Percentiles rank a stretch among this genome's conserved stretches.
Conservation (phyloP, 2,888 invertebrate genomes). For the Pemphredon lugubris region DNA sequence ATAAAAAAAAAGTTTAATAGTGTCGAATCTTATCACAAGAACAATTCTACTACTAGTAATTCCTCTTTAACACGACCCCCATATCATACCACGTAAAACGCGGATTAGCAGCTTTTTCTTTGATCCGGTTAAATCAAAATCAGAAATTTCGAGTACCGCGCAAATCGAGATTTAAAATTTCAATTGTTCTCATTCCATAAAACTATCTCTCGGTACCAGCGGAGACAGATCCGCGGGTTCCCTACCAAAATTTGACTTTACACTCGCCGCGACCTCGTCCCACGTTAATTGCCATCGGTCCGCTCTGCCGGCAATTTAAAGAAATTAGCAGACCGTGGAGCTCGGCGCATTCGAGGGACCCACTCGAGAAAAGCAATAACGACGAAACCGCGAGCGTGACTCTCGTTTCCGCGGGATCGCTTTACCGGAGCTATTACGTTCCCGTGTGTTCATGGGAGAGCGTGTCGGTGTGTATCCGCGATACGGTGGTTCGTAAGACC, state of each 20-base stretch:
- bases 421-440: conserved; percentile 55
- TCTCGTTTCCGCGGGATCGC: conserved; percentile 58
- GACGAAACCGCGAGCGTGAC: conserved; percentile 59
- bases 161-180: too few relatives aligned
- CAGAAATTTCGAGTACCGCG: too few relatives aligned
- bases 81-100: too few relatives aligned
- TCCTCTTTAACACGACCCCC: too few relatives aligned
- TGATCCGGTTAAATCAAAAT: too few relatives aligned
- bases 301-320: conserved; percentile 42
- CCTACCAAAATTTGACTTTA: background rate
- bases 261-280: background rate
- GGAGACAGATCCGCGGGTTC: background rate
- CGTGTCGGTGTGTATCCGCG: conserved; percentile 37
- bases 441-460: conserved; percentile 55
- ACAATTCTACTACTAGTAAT: too few relatives aligned
- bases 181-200: too few relatives aligned
- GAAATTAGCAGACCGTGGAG: conserved; percentile 48
- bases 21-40: too few relatives aligned
- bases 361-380: conserved; percentile 62
- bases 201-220: too few relatives aligned
- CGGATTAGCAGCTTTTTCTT: too few relatives aligned
- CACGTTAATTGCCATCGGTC: conserved; percentile 18
- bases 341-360: conserved; percentile 38
- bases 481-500: conserved; percentile 59
- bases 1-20: too few relatives aligned